Conservation (phyloP, 2,797 vertebrate species). For the Chelmon rostratus region DNA sequence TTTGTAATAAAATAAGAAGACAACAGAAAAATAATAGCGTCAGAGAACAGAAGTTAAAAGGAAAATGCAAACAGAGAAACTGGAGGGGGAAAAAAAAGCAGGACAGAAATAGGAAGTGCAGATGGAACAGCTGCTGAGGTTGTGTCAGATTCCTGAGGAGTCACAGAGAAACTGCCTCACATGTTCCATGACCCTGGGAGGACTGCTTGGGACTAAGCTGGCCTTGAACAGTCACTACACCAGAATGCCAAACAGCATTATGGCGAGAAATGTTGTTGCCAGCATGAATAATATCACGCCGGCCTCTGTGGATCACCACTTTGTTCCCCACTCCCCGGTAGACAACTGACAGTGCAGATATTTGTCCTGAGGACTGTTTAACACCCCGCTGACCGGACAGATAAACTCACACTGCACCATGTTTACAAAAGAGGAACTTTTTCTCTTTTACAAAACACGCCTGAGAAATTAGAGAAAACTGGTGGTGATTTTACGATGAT, state of each 20-base stretch:
- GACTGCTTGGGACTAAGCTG: slow-evolving; percentile 29
- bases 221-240: slow-evolving; percentile 54
- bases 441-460: neutral
- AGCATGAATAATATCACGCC: slow-evolving; percentile 41
- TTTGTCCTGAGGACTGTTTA: slow-evolving; percentile 31
- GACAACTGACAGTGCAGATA: slow-evolving; percentile 38
- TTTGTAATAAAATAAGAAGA: slow-evolving; percentile 38
- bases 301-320: neutral
- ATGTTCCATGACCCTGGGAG: slow-evolving; percentile 59
- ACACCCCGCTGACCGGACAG: slow-evolving; percentile 32
- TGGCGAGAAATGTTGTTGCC: slow-evolving; percentile 59
- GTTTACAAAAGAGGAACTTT: neutral
- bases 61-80: slow-evolving; percentile 48
- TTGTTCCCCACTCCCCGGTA: neutral
- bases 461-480: neutral
- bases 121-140: slow-evolving; percentile 71
- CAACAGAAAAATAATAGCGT: slow-evolving; percentile 37
- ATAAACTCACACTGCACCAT: slow-evolving; percentile 15
- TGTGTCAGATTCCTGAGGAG: slow-evolving; percentile 80
- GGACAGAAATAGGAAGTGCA: slow-evolving; percentile 71
- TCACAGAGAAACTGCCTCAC: slow-evolving; percentile 72
- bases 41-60: slow-evolving; percentile 54
- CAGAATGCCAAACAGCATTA: slow-evolving; percentile 54
- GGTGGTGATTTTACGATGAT: neutral
- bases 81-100: slow-evolving; percentile 25